Conservation (phyloP, 1,140 invertebrate genomes). For the Aphidius gifuensis region DNA sequence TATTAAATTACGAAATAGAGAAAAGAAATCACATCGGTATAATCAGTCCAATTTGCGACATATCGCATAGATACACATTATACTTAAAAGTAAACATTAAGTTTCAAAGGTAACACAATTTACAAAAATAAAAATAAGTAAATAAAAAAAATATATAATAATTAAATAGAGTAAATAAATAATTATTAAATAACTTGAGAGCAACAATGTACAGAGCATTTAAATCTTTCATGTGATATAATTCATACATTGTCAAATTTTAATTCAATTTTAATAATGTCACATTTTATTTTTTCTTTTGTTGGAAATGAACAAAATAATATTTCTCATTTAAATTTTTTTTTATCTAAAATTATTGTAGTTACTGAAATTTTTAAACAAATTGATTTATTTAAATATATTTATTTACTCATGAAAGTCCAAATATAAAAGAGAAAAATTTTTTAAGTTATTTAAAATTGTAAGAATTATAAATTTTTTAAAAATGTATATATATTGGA, state of each 20-base stretch:
- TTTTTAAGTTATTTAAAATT: no score
- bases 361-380: no score
- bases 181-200: slow-evolving; percentile 38
- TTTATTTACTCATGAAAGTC: no score
- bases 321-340: slow-evolving; percentile 28
- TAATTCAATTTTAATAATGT: slow-evolving; percentile 36
- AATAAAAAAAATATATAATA: slow-evolving; percentile 28
- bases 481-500: no score
- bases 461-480: no score
- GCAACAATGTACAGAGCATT: slow-evolving; percentile 54
- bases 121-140: slow-evolving; percentile 14
- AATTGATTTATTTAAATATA: no score
- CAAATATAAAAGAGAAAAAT: no score
- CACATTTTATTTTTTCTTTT: slow-evolving; percentile 51
- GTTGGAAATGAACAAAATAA: slow-evolving; percentile 30
- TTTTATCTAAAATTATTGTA: not conserved
- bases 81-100: not conserved
- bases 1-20: not conserved
- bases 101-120: not conserved
- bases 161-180: slow-evolving; percentile 35
- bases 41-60: slow-evolving; percentile 51
- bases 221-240: slow-evolving; percentile 58
- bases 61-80: slow-evolving; percentile 31
- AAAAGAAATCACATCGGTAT: not conserved
- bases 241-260: slow-evolving; percentile 49